These are phyloP conservation scores for Hydroisotoma schaefferi DNA, from an alignment of 2,888 invertebrate genomes.

Conservation along the genomic window DNA sequence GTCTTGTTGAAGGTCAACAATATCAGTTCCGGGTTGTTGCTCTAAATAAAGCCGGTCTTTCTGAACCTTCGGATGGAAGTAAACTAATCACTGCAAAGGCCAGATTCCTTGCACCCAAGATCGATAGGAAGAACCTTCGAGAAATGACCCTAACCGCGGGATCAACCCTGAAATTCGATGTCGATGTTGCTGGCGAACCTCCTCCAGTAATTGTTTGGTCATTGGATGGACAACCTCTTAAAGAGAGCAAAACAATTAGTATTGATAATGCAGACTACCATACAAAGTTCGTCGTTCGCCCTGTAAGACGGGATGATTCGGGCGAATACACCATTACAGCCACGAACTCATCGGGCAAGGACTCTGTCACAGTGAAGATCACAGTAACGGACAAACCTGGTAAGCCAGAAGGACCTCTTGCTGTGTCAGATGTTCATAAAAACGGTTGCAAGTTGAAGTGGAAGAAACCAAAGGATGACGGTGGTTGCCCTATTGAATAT, in stretches of 20 bases:
- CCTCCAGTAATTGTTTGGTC: conserved; percentile 92
- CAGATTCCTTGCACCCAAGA: conserved; percentile 87
- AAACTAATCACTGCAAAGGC: conserved; percentile 83
- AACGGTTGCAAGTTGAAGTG: conserved; percentile 93
- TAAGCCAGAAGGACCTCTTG: conserved; percentile 82
- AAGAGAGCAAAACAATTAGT: conserved; percentile 63
- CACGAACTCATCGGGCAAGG: conserved; percentile 81
- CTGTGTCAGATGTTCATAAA: conserved; percentile 88
- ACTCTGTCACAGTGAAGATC: conserved; percentile 75
- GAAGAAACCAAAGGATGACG: conserved; percentile 70
- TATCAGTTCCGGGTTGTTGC: conserved; percentile 90
- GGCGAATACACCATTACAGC: conserved; percentile 85
- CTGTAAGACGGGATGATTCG: conserved; percentile 73
- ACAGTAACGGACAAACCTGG: conserved; percentile 76
- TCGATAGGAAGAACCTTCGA: conserved; percentile 86
- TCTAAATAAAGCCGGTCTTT: conserved; percentile 70
- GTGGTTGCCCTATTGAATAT: conserved; percentile 87
- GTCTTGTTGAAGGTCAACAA: conserved; percentile 83
- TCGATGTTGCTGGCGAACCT: conserved; percentile 86
- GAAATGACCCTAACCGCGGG: conserved; percentile 89
- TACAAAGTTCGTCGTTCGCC: conserved; percentile 78
- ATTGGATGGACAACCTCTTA: conserved; percentile 73
- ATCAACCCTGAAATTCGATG: conserved; percentile 87
- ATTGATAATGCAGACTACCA: conserved; percentile 83
- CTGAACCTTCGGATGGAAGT: conserved; percentile 81